Conservation (phyloP, 2,113 vertebrate genomes). For the Chiloscyllium plagiosum region DNA sequence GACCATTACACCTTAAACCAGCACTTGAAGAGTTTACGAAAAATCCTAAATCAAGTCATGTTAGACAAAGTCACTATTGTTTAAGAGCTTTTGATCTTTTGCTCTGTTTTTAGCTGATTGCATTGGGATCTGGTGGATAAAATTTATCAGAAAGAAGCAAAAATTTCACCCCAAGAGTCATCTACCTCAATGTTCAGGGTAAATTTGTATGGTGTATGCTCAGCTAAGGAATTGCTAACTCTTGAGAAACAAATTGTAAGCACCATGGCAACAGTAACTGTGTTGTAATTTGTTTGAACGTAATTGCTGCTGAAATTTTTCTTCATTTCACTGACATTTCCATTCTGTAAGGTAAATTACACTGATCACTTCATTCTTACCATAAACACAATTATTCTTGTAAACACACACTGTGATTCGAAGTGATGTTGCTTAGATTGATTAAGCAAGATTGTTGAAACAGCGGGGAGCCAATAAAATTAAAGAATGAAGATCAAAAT, state of each 20-base stretch:
- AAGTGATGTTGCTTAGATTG: background rate
- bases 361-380: background rate
- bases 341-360: background rate
- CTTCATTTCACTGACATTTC: background rate
- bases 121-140: too few species aligned
- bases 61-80: too few species aligned
- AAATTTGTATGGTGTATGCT: background rate
- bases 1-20: too few species aligned
- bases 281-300: background rate
- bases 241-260: background rate
- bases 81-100: too few species aligned
- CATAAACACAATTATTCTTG: background rate
- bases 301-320: background rate
- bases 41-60: too few species aligned
- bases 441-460: background rate
- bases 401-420: background rate
- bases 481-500: background rate
- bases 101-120: too few species aligned
- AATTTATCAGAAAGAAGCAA: too few species aligned
- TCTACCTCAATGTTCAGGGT: background rate
- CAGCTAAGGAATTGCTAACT: background rate
- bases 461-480: background rate
- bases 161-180: background rate
- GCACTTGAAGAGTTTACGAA: too few species aligned
- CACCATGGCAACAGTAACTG: background rate